Conservation (phyloP, 2,113 vertebrate genomes). For the Mugil cephalus region DNA sequence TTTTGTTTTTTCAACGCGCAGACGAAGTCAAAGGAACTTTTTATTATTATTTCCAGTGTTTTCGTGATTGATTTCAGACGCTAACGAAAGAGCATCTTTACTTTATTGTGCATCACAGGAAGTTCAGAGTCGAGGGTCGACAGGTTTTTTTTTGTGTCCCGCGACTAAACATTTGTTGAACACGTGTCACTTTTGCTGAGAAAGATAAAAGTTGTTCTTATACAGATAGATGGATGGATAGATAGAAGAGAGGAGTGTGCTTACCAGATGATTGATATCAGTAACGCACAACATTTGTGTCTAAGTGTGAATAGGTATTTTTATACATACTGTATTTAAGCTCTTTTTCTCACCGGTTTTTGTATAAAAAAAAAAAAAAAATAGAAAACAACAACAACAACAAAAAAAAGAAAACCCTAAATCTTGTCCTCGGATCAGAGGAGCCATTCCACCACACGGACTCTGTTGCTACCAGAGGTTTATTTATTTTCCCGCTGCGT, state of each 20-base stretch:
- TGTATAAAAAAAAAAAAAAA: conserved; percentile 30
- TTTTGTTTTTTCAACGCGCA: conserved; percentile 31
- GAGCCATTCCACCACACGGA: conserved; percentile 65
- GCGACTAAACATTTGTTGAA: conserved; percentile 70
- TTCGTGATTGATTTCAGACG: conserved; percentile 69
- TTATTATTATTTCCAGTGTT: conserved; percentile 76
- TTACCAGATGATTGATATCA: conserved; percentile 80
- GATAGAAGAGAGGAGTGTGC: conserved; percentile 67
- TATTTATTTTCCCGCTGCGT: conserved; percentile 67
- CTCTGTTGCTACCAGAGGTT: conserved; percentile 53
- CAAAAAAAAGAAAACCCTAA: no score
- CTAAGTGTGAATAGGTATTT: conserved; percentile 85
- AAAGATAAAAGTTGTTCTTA: conserved; percentile 73
- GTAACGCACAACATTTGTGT: conserved; percentile 85
- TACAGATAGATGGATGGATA: no score
- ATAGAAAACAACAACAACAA: background rate
- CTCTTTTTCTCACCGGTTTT: conserved; percentile 67
- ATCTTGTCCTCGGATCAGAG: conserved; percentile 61
- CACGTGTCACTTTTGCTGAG: conserved; percentile 83
- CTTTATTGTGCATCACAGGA: conserved; percentile 58
- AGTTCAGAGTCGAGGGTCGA: conserved; percentile 38
- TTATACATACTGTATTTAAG: conserved; percentile 82
- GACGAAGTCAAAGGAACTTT: conserved; percentile 39
- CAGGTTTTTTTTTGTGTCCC: conserved; percentile 54
- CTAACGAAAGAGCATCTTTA: conserved; percentile 45